A percentile compares a stretch with the other conserved stretches of the same genome.
These are phyloP conservation scores for Oreonectes daqikongensis DNA, from an alignment of 2,797 vertebrate species.

Conservation along the genomic window DNA sequence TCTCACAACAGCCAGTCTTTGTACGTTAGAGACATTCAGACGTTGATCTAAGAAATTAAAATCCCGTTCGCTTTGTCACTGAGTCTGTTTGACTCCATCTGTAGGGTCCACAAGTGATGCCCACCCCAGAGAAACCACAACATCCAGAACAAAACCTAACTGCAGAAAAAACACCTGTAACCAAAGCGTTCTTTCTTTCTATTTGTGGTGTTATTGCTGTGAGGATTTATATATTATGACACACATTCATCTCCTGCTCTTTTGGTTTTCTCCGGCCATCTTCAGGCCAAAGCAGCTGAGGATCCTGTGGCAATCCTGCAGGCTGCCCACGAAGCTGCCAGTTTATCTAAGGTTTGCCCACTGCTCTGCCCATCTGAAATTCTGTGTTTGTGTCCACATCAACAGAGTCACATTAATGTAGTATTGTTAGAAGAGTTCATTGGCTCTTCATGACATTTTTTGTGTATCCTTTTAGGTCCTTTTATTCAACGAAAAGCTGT, in stretches of 20 bases:
- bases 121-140: slow-evolving; percentile 43
- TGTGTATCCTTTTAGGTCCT: too few species aligned
- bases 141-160: neutral
- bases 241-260: slow-evolving; percentile 16
- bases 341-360: slow-evolving; percentile 76
- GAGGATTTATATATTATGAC: neutral
- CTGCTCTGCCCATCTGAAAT: slow-evolving; percentile 44
- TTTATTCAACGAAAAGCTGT: too few species aligned
- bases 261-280: slow-evolving; percentile 54
- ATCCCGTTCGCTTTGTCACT: neutral
- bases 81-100: slow-evolving; percentile 49
- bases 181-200: neutral
- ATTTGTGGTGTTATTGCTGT: neutral
- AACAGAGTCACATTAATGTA: neutral
- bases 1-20: neutral
- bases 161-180: neutral
- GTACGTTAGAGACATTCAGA: neutral
- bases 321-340: slow-evolving; percentile 73
- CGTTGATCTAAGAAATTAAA: neutral
- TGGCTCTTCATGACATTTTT: too few species aligned
- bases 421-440: too few species aligned
- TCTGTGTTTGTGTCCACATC: neutral
- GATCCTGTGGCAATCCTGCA: slow-evolving; percentile 78
- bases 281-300: slow-evolving; percentile 73
- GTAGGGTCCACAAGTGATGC: slow-evolving; percentile 69